These are phyloP conservation scores for Drosophila flavopinicola DNA, from an alignment of 2,888 invertebrate species.

Conservation along the genomic window DNA sequence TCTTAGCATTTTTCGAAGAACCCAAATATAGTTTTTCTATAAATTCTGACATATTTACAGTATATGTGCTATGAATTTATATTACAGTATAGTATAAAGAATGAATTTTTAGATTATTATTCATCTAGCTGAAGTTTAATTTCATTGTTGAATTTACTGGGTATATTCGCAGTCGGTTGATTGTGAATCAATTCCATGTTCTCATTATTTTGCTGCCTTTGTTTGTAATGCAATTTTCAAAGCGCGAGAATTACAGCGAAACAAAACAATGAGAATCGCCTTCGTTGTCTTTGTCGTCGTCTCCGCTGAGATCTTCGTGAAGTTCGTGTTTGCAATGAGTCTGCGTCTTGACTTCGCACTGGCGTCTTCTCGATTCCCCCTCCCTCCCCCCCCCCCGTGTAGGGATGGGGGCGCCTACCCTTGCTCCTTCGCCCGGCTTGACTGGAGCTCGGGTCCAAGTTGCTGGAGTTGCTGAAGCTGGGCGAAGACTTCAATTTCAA, in stretches of 20 bases:
- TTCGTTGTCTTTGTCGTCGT: constrained; percentile 38
- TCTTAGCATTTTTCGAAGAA: no score
- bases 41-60: no score
- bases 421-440: neutral
- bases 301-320: constrained; percentile 4
- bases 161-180: constrained; percentile 27
- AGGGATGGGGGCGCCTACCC: constrained; percentile 38
- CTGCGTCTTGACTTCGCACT: constrained; percentile 61
- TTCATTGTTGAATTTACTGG: neutral
- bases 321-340: constrained; percentile 67
- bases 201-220: constrained; percentile 56
- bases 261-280: constrained; percentile 75
- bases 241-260: constrained; percentile 78
- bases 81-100: no score
- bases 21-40: no score
- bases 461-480: constrained; percentile 27
- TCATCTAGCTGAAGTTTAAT: neutral
- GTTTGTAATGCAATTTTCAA: constrained; percentile 81
- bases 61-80: no score
- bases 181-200: neutral
- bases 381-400: neutral
- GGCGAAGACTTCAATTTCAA: constrained; percentile 76
- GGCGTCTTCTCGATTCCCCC: constrained; percentile 49
- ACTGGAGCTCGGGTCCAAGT: constrained; percentile 29
- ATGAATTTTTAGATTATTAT: no score